Percentiles rank a stretch among this genome's conserved stretches.
These are phyloP conservation scores for Lydus trimaculatus DNA, from an alignment of 2,888 invertebrate genomes.

Conservation along the genomic window DNA sequence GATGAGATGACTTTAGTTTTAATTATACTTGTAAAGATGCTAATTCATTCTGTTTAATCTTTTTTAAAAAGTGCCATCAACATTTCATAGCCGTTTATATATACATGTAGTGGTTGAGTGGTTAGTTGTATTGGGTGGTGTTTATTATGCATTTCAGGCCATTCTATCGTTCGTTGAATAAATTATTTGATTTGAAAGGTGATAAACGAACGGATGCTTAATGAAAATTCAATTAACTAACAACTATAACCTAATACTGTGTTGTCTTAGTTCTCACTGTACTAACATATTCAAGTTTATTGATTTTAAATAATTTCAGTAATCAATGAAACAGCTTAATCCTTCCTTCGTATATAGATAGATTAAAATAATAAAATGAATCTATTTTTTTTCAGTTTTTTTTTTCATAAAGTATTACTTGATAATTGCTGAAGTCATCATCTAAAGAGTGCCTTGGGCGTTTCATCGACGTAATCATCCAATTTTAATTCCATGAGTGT, in stretches of 20 bases:
- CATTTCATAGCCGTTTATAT: constrained; percentile 12
- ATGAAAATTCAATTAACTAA: constrained; percentile 27
- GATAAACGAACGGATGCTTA: constrained; percentile 22
- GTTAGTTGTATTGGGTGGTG: constrained; percentile 11
- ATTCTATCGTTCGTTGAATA: constrained; percentile 24
- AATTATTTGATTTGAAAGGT: constrained; percentile 23
- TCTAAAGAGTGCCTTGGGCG: background rate
- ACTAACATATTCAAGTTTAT: background rate
- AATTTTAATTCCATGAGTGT: constrained; percentile 8
- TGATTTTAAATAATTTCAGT: background rate
- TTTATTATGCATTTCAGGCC: constrained; percentile 23
- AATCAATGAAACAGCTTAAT: background rate
- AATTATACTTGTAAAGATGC: constrained; percentile 34
- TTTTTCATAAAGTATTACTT: background rate
- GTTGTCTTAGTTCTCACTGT: constrained; percentile 5
- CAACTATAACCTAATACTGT: constrained; percentile 18
- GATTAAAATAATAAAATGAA: background rate
- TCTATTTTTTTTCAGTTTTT: background rate
- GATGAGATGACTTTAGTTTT: constrained; percentile 8
- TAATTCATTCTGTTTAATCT: constrained; percentile 41
- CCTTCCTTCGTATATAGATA: background rate
- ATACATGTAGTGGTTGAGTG: background rate
- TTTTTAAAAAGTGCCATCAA: constrained; percentile 18
- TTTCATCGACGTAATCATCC: constrained; percentile 9
- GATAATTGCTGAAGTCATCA: constrained; percentile 2